Evolutionary conservation across 2,888 invertebrate genomes (phyloP).

Genomic region (Heliconius ismenius): DNA sequence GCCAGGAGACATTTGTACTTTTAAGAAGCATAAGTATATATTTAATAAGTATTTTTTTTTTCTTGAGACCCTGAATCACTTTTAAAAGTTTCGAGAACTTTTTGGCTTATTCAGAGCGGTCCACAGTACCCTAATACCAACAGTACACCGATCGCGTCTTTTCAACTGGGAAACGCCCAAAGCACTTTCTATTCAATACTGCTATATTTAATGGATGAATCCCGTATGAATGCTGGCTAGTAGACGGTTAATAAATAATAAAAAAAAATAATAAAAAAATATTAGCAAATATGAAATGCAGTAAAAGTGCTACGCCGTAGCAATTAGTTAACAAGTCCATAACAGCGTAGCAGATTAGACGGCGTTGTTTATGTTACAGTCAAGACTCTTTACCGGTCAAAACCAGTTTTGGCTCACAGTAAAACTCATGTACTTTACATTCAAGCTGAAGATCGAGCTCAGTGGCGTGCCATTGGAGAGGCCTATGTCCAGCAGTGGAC

Average conservation of each 20-base stretch:
- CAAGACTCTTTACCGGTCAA: neutral
- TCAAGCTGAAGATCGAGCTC: no score
- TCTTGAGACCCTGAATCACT: neutral
- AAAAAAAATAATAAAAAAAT: no score
- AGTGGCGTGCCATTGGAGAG: no score
- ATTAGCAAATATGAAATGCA: neutral
- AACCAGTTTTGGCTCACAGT: neutral
- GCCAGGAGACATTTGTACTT: no score
- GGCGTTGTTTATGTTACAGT: slow-evolving; percentile 6
- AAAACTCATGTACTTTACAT: no score
- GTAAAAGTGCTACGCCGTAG: slow-evolving; percentile 20
- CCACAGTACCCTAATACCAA: neutral
- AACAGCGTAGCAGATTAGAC: neutral
- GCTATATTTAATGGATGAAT: slow-evolving; percentile 2
- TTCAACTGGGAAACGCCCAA: neutral
- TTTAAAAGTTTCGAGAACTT: neutral
- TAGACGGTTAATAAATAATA: neutral
- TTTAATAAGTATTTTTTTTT: neutral
- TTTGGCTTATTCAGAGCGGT: neutral
- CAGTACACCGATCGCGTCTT: neutral
- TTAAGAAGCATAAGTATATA: no score
- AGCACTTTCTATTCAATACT: slow-evolving; percentile 2
- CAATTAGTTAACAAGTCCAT: slow-evolving; percentile 10
- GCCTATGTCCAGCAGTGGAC: no score
- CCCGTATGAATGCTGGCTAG: neutral